These are phyloP conservation scores for Cheilosia soror DNA, from an alignment of 2,888 invertebrate species.

Conservation along the genomic window DNA sequence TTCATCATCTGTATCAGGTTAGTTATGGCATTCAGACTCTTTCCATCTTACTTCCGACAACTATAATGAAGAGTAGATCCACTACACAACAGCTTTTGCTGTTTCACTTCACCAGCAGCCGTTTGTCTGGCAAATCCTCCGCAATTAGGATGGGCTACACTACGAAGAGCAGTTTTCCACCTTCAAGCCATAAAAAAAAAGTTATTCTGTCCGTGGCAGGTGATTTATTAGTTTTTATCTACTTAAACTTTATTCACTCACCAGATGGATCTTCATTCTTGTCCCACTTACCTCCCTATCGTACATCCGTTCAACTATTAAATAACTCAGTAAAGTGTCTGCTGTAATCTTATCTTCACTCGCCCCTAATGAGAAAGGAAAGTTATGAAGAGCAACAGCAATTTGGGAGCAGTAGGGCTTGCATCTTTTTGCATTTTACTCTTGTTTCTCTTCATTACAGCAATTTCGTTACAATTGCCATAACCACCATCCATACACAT, in stretches of 20 bases:
- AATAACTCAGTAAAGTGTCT: constrained; percentile 43
- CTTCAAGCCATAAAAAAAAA: constrained; percentile 7
- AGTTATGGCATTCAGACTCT: not conserved
- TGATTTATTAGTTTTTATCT: constrained; percentile 70
- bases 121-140: not conserved
- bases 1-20: not conserved
- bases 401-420: not conserved
- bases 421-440: not conserved
- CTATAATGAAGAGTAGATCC: not conserved
- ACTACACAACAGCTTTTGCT: not conserved
- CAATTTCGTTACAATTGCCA: constrained; percentile 51
- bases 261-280: constrained; percentile 54
- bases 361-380: constrained; percentile 12
- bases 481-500: constrained; percentile 5
- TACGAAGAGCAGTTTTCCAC: constrained; percentile 10
- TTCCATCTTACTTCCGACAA: not conserved
- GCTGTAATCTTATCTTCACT: constrained; percentile 12
- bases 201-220: constrained; percentile 30
- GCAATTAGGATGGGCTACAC: constrained; percentile 32
- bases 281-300: not conserved
- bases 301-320: constrained; percentile 29
- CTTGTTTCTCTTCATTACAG: constrained; percentile 20
- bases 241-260: constrained; percentile 59
- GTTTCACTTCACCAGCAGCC: not conserved
- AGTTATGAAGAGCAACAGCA: constrained; percentile 19